These are phyloP conservation scores for Epicampocera succincta DNA, from an alignment of 2,888 invertebrate species.

Conservation along the genomic window DNA sequence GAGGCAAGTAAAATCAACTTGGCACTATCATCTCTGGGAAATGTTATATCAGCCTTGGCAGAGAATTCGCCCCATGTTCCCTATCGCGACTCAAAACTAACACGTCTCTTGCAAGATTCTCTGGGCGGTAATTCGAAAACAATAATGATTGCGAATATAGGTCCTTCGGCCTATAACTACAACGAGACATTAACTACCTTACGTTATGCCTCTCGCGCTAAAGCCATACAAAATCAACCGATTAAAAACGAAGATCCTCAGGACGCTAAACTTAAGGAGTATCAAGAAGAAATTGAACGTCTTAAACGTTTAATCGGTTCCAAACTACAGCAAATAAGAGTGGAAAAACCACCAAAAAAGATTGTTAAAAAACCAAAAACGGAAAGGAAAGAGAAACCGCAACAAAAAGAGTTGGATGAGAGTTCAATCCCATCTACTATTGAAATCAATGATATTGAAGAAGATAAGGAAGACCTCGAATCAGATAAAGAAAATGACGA, in stretches of 20 bases:
- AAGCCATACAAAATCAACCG: constrained; percentile 99
- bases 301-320: constrained; percentile 82
- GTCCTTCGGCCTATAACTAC: constrained; percentile 98
- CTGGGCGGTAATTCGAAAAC: constrained; percentile 99
- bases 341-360: constrained; percentile 73
- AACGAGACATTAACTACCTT: constrained; percentile 98
- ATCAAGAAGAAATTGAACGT: constrained; percentile 96
- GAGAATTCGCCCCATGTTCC: constrained; percentile 98
- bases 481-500: constrained; percentile 80
- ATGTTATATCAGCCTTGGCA: constrained; percentile 98
- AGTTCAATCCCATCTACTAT: constrained; percentile 13
- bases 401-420: constrained; percentile 72
- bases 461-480: constrained; percentile 80
- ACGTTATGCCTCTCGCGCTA: constrained; percentile 97
- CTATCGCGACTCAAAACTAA: constrained; percentile 98
- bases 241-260: constrained; percentile 99
- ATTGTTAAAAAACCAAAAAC: constrained; percentile 75
- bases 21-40: constrained; percentile 97
- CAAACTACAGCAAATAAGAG: constrained; percentile 81
- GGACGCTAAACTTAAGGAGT: constrained; percentile 96
- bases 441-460: constrained; percentile 69
- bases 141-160: constrained; percentile 99
- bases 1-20: constrained; percentile 99
- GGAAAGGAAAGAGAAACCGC: constrained; percentile 73
- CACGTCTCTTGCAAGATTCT: constrained; percentile 97